These are phyloP conservation scores for Netelia fuscicornis DNA, from an alignment of 2,888 invertebrate species.

Conservation along the genomic window DNA sequence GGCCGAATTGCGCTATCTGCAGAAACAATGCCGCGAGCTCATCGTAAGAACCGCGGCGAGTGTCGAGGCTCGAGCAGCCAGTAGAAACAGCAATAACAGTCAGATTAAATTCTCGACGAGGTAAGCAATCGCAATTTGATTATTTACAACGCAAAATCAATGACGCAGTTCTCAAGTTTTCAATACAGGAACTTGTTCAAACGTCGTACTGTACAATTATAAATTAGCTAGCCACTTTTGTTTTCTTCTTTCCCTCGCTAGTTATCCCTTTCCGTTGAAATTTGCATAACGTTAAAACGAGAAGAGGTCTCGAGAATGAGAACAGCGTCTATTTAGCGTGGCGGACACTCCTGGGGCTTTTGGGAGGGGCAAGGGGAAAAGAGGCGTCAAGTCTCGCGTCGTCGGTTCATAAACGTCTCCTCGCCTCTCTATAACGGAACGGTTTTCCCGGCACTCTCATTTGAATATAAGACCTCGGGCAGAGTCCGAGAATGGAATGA, in stretches of 20 bases:
- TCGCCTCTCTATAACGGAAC: constrained; percentile 71
- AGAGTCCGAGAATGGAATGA: constrained; percentile 43
- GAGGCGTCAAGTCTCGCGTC: constrained; percentile 67
- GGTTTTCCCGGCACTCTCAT: constrained; percentile 72
- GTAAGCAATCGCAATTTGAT: constrained; percentile 55
- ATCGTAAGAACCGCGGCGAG: constrained; percentile 87
- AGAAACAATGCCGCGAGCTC: constrained; percentile 89
- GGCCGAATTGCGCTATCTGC: constrained; percentile 89
- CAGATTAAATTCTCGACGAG: constrained; percentile 67
- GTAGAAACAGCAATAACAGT: constrained; percentile 61
- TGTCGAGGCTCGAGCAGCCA: constrained; percentile 81
- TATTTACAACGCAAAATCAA: constrained; percentile 11
- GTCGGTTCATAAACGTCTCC: constrained; percentile 73
- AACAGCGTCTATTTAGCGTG: constrained; percentile 75
- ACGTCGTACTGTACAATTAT: constrained; percentile 16
- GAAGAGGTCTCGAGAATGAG: constrained; percentile 76
- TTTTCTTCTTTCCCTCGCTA: constrained; percentile 48
- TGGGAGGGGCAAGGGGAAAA: neutral
- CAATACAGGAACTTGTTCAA: constrained; percentile 20
- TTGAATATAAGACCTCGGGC: constrained; percentile 77
- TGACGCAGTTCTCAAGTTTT: neutral
- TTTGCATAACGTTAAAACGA: constrained; percentile 80
- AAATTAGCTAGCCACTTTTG: constrained; percentile 51
- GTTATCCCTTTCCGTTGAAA: constrained; percentile 70
- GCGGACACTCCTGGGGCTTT: constrained; percentile 51